A percentile compares a stretch with the other conserved stretches of the same genome.
Conservation (phyloP, 2,113 vertebrate species). For the Malurus cyaneus region DNA sequence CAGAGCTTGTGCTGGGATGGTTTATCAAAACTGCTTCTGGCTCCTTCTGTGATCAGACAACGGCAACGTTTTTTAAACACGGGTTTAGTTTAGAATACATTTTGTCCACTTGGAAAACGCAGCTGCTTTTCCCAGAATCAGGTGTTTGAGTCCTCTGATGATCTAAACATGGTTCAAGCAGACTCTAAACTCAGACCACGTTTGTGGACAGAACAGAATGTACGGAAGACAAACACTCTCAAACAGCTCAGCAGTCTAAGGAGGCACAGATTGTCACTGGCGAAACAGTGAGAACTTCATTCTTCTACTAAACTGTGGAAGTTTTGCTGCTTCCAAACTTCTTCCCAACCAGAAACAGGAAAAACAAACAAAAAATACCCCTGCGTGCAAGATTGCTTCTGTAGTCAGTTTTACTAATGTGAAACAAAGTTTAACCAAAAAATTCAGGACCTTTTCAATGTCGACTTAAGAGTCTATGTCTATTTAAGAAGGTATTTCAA, state of each 20-base stretch:
- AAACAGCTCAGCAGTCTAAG: not conserved
- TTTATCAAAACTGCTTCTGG: rapidly evolving
- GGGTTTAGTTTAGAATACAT: not conserved
- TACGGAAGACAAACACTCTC: not conserved
- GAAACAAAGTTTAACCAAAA: not conserved
- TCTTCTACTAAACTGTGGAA: not conserved
- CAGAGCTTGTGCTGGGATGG: not conserved
- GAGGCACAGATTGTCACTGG: too few relatives aligned
- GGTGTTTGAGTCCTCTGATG: not conserved
- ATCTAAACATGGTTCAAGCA: not conserved
- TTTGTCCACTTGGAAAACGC: not conserved
- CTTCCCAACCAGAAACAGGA: rapidly evolving
- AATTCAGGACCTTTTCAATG: not conserved
- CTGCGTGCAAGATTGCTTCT: too few relatives aligned
- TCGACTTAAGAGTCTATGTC: not conserved
- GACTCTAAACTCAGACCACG: not conserved
- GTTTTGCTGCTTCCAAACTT: not conserved
- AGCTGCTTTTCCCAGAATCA: not conserved
- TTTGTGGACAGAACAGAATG: not conserved
- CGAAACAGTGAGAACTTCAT: not conserved
- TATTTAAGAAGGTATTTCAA: not conserved
- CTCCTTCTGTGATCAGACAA: too few relatives aligned
- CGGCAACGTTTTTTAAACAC: not conserved
- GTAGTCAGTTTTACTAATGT: too few relatives aligned
- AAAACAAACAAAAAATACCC: not conserved